Conservation (phyloP, 2,113 vertebrate species). For the Tapirus terrestris region DNA sequence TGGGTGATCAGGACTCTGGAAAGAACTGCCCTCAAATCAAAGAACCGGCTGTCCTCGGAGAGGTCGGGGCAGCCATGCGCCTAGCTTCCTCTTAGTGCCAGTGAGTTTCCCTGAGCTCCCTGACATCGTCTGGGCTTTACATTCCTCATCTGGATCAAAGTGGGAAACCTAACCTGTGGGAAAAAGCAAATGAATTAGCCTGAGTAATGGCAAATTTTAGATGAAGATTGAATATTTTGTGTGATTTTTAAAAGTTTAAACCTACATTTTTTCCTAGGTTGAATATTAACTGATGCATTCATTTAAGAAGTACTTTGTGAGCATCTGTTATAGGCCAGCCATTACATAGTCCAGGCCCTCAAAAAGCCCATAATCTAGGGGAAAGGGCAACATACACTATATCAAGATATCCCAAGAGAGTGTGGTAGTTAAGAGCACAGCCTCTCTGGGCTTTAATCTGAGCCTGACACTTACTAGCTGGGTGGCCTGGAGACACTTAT, state of each 20-base stretch:
- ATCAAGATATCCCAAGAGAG: not conserved
- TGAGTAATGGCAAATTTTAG: not conserved
- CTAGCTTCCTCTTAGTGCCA: not conserved
- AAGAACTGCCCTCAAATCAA: not conserved
- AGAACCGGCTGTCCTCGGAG: not conserved
- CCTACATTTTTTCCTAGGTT: not conserved
- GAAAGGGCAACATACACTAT: not conserved
- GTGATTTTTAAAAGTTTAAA: slow-evolving; percentile 23
- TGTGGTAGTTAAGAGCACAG: too few species aligned
- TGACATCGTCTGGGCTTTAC: not conserved
- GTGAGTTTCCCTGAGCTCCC: not conserved
- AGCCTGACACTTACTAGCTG: not conserved
- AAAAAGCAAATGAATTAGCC: not conserved
- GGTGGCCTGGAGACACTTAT: not conserved
- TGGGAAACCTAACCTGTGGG: not conserved
- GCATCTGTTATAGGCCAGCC: not conserved
- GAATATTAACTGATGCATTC: not conserved
- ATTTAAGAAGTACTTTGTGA: not conserved
- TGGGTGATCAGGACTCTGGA: not conserved
- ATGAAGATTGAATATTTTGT: not conserved
- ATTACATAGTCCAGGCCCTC: not conserved
- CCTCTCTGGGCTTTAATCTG: not conserved
- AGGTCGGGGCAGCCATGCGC: accelerated
- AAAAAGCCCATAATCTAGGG: not conserved
- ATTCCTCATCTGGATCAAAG: not conserved